Conservation (phyloP, 2,888 invertebrate genomes). For the Parochlus steinenii region DNA sequence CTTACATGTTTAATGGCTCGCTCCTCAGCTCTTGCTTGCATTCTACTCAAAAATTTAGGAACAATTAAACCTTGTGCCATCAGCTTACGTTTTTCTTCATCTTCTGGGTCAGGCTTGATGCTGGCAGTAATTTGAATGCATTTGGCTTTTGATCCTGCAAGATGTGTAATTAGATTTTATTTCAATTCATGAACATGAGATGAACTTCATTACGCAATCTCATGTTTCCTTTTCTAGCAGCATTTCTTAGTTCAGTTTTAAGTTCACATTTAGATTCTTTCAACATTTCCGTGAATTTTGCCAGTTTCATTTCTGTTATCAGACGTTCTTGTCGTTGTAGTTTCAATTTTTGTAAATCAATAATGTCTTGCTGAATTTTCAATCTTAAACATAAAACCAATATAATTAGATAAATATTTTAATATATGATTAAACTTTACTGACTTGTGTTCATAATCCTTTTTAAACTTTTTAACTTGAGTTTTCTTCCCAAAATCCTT, state of each 20-base stretch:
- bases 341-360: conserved; percentile 51
- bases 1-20: conserved; percentile 34
- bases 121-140: conserved; percentile 9
- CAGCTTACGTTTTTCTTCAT: conserved; percentile 19
- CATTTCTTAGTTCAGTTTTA: conserved; percentile 36
- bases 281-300: conserved; percentile 48
- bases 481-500: conserved; percentile 1
- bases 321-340: conserved; percentile 51
- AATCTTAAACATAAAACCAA: conserved; percentile 32
- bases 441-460: conserved; percentile 4
- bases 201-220: conserved; percentile 35
- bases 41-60: conserved; percentile 51
- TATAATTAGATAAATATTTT: conserved; percentile 29
- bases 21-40: conserved; percentile 55
- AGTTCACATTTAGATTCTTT: conserved; percentile 41
- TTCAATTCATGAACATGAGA: too few relatives aligned
- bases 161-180: too few relatives aligned
- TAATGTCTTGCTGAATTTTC: conserved; percentile 53
- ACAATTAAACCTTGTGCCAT: conserved; percentile 29
- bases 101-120: conserved; percentile 8
- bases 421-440: conserved; percentile 9
- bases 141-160: conserved; percentile 8
- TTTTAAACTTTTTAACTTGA: background rate
- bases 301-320: conserved; percentile 55
- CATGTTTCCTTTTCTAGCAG: conserved; percentile 38